phyloP scores from a whole-genome alignment of 2,113 vertebrate genomes.

The Chaetodon auriga region DNA sequence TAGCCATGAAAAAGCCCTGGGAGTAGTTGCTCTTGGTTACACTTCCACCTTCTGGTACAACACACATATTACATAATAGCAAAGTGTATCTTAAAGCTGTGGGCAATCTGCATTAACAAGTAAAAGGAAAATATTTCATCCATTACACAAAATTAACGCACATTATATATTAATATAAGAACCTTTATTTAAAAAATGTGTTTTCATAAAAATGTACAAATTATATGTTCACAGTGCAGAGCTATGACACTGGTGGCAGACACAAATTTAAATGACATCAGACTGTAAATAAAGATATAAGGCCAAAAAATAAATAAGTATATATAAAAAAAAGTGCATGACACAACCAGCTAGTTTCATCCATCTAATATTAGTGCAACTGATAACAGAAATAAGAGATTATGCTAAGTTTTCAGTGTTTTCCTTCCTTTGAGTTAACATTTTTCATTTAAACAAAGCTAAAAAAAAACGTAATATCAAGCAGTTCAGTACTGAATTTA shows the following conservation, averaged over 20 bases:
- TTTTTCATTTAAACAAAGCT: not conserved
- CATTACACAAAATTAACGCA: not conserved
- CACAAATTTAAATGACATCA: not conserved
- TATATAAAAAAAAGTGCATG: not conserved
- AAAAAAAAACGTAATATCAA: not conserved
- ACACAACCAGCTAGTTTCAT: not conserved
- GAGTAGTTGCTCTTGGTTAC: not conserved
- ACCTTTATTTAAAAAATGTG: slow-evolving; percentile 29
- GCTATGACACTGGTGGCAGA: not conserved
- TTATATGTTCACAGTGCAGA: slow-evolving; percentile 5
- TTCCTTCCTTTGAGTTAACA: not conserved
- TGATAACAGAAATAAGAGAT: not conserved
- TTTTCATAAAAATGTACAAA: slow-evolving; percentile 39
- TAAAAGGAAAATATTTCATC: not conserved
- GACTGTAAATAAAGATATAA: slow-evolving; percentile 17
- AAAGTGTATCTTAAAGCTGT: not conserved
- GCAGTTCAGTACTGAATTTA: not conserved
- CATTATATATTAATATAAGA: not conserved
- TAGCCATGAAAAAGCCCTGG: not conserved
- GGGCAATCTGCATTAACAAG: not conserved
- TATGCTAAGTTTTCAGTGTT: not conserved
- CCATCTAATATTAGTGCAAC: not conserved
- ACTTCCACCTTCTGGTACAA: slow-evolving; percentile 53
- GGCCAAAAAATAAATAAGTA: not conserved
- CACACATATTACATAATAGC: slow-evolving; percentile 19